These are phyloP conservation scores for Heliangelus exortis DNA, from an alignment of 2,797 vertebrate genomes.

Conservation along the genomic window DNA sequence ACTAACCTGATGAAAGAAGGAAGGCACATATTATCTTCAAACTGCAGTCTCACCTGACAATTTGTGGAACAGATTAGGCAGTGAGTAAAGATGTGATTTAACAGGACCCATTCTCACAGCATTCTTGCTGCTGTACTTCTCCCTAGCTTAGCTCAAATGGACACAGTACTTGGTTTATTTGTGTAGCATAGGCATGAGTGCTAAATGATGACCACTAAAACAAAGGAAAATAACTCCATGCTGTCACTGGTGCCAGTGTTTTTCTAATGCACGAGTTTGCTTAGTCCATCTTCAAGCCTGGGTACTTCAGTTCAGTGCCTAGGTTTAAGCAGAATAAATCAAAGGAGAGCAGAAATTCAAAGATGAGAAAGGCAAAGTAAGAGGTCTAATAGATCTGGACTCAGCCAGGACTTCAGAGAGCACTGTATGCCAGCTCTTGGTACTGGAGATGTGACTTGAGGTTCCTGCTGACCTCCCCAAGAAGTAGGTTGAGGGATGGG, in stretches of 20 bases:
- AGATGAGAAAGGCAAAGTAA: background rate
- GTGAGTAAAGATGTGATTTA: background rate
- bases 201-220: background rate
- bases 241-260: background rate
- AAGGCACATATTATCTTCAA: background rate
- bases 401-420: background rate
- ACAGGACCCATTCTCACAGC: background rate
- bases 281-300: background rate
- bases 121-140: accelerated
- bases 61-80: background rate
- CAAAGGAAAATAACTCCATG: background rate
- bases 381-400: background rate
- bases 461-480: accelerated
- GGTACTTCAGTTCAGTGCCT: background rate
- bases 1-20: background rate
- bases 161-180: background rate
- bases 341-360: background rate
- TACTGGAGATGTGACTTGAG: background rate
- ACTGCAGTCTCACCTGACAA: background rate
- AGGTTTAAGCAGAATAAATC: background rate
- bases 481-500: accelerated
- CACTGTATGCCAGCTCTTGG: accelerated
- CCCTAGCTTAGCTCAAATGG: background rate
- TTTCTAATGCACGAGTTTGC: background rate
- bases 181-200: background rate